Conservation (phyloP, 2,797 vertebrate genomes). For the Gallirallus australis region DNA sequence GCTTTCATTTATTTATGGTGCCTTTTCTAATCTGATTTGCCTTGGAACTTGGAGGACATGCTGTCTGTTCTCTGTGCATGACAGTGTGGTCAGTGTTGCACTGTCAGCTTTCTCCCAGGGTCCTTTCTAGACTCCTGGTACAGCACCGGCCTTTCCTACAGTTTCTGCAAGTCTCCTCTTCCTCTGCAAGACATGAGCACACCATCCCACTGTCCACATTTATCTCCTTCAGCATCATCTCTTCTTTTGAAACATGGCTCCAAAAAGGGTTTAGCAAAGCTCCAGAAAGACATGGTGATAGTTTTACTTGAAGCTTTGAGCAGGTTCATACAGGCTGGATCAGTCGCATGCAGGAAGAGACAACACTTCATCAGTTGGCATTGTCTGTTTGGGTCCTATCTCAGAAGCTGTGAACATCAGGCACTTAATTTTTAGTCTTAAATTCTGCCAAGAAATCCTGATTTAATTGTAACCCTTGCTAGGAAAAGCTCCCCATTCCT, state of each 20-base stretch:
- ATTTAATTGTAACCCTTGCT: not conserved
- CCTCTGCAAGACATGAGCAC: not conserved
- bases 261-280: not conserved
- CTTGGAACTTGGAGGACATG: not conserved
- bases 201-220: not conserved
- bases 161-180: not conserved
- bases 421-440: not conserved
- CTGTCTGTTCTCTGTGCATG: not conserved
- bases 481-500: not conserved
- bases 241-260: not conserved
- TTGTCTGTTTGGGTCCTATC: not conserved
- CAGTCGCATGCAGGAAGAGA: not conserved
- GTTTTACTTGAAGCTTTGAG: not conserved
- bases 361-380: not conserved
- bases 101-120: not conserved
- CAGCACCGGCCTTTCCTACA: not conserved
- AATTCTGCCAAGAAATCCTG: not conserved
- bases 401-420: not conserved
- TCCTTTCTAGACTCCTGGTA: not conserved
- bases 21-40: not conserved
- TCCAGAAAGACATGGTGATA: rapidly evolving
- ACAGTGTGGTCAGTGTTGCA: not conserved
- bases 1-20: not conserved
- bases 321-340: not conserved
- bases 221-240: not conserved